A percentile compares a stretch with the other conserved stretches of the same genome.
Evolutionary conservation across 2,888 invertebrate species (phyloP).

Genomic region (Antitype chi): DNA sequence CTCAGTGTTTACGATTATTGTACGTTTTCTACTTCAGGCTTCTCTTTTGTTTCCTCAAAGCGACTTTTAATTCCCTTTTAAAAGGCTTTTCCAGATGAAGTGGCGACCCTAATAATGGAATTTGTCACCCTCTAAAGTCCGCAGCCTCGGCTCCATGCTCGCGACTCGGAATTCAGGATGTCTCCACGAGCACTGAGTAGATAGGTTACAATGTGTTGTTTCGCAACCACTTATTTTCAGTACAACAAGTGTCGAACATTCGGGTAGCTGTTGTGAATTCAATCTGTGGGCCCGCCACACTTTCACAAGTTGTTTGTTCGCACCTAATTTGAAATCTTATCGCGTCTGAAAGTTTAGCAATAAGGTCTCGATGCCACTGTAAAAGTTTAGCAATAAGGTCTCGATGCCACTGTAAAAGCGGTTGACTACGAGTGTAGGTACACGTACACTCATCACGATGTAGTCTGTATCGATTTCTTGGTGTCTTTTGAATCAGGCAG

Average conservation of each 20-base stretch:
- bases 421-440: slow-evolving; percentile 5
- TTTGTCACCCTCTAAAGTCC: neutral
- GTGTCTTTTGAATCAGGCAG: slow-evolving; percentile 43
- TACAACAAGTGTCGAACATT: slow-evolving; percentile 7
- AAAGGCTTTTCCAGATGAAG: slow-evolving; percentile 11
- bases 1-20: slow-evolving; percentile 14
- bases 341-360: slow-evolving; percentile 61
- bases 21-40: neutral
- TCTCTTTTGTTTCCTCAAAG: slow-evolving; percentile 9
- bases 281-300: slow-evolving; percentile 18
- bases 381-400: slow-evolving; percentile 57
- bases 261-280: slow-evolving; percentile 4
- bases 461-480: slow-evolving; percentile 59
- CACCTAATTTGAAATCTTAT: slow-evolving; percentile 54
- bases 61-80: neutral
- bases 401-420: slow-evolving; percentile 28
- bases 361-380: slow-evolving; percentile 40
- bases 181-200: neutral
- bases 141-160: neutral
- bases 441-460: slow-evolving; percentile 25
- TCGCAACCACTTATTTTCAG: neutral
- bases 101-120: slow-evolving; percentile 11
- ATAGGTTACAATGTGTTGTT: slow-evolving; percentile 1
- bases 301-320: slow-evolving; percentile 34
- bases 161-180: neutral